Evolutionary conservation across 1,140 invertebrate species (phyloP).

Genomic region (Drosophila sulfurigaster): DNA sequence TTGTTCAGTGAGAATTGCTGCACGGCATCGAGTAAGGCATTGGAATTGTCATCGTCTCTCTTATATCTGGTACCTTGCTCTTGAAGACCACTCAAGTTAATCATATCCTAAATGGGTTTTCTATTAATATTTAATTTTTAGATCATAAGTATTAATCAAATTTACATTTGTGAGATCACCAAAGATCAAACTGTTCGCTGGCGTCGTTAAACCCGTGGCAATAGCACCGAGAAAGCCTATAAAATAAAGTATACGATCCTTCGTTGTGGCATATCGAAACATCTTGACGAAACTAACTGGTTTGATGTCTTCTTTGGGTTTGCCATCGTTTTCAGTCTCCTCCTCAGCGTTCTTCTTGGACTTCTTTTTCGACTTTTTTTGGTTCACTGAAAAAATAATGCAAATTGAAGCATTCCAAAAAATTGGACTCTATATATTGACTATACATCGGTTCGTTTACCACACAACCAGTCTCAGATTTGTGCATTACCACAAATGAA

Average conservation of each 20-base stretch:
- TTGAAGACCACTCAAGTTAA: conserved; percentile 17
- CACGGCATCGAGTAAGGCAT: conserved; percentile 85
- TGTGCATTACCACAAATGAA: not conserved
- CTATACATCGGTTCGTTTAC: not conserved
- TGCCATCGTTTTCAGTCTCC: conserved; percentile 23
- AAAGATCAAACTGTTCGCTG: conserved; percentile 90
- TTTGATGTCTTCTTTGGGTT: conserved; percentile 62
- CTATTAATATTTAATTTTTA: too few relatives aligned
- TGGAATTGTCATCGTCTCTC: conserved; percentile 1
- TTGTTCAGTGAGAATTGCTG: conserved; percentile 87
- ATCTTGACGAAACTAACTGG: conserved; percentile 68
- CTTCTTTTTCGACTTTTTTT: conserved; percentile 65
- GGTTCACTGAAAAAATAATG: conserved; percentile 51
- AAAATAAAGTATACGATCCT: conserved; percentile 87
- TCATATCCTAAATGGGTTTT: conserved; percentile 52
- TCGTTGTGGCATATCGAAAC: conserved; percentile 72
- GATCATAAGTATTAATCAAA: not conserved
- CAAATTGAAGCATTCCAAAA: not conserved
- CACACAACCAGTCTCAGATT: too few relatives aligned
- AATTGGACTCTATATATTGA: not conserved
- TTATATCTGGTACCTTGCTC: conserved; percentile 18
- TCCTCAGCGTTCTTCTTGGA: conserved; percentile 49
- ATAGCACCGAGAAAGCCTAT: conserved; percentile 87
- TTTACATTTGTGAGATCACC: conserved; percentile 87
- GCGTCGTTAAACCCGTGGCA: conserved; percentile 88